Base-by-base conservation (phyloP, 2,113 vertebrate genomes). In the Corythoichthys haematopterus region DNA sequence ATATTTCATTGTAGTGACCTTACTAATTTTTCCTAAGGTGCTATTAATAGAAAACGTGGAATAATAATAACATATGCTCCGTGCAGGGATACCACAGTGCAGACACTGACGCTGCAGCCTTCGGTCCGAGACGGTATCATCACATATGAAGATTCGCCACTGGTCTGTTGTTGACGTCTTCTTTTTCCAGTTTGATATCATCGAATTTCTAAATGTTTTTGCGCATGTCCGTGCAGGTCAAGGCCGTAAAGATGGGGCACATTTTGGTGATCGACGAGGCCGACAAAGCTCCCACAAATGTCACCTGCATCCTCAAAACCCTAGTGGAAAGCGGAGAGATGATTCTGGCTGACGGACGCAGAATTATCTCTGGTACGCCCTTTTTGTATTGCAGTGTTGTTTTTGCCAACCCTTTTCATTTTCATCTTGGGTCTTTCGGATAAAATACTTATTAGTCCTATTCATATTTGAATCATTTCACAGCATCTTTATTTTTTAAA, bases 201-300 rank as follows among this genome's bases (percentile, higher is more conserved):
- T n/a, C 6, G 2, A 11, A 6, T 33, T 33, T 14, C 1, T 12
- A 6, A 62, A 62, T 5, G 1, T 46, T 46, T 47, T 14, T 36
- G 52, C 33, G 58, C 56, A 16, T 62, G 77, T 80, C 6, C 70
- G 38, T 82, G 75, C 76, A 99, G 97, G 97, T 99, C 67, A 98
- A 94, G 86, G 95, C 97, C 14, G 95, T 98, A 66, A 98, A 94
- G 71, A 80, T 90, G 0, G 97, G 97, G 16, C 94, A 96, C 75
- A 84, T 98, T 71, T 84, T 99, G 59, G 94, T 99, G 66, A 94
- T 99, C 2, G 97, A 99, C 64, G 96, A 98, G 64, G 97, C 96
- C 0, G 97, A 98, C 90, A 99, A 99, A 88, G 96, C 97, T 47
- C 97, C 97, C 46, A 98, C 97, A 16, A 98, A 98, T 61, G 97